Evolutionary conservation across 2,797 vertebrate species (phyloP), one percentile per base, ranked within the genome.

Genomic region (Phrynocephalus forsythii): DNA sequence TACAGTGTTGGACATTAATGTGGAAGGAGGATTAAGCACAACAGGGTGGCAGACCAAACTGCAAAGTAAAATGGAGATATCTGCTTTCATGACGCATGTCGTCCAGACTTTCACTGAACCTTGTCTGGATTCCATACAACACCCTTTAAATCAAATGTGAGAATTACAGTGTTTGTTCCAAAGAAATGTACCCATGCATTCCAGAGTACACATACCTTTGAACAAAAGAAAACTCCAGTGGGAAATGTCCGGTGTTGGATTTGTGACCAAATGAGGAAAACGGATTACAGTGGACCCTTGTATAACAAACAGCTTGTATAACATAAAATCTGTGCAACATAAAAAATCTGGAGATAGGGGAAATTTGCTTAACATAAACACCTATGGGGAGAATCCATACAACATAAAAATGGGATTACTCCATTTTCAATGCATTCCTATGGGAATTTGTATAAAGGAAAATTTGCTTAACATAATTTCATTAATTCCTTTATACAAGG

Each of bases 41-140:
- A 86, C 5, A 73, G 0, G 91, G 86, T 86, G 73, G 56, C 66
- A 88, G 82, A n/a, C 78, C 69, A 85, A 89, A 68, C 1, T 84
- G 86, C 91, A 93, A 89, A 92, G 89, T 78, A 88, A 90, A 89
- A 82, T 5, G 77, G 88, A 33, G 87, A 69, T 82, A 82, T 78
- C 75, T 78, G 88, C 33, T 90, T 87, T 84, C n/a, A 80, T 90
- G 90, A 84, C 83, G 77, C 86, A 86, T 85, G 83, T 56, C 2
- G 33, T 38, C 16, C 18, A 80, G 73, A 73, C 28, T 77, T 82
- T 3, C 87, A 91, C 28, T 30, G 86, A 83, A 50, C 84, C 89
- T 90, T 91, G 67, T n/a, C 38, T 44, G 38, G 38, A 44, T 3
- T 44, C 38, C 38, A 44, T 44, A 44, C 38, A 44, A 44, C 3